Base-by-base conservation (phyloP, 2,888 invertebrate genomes). In the Byasa hedistus region DNA sequence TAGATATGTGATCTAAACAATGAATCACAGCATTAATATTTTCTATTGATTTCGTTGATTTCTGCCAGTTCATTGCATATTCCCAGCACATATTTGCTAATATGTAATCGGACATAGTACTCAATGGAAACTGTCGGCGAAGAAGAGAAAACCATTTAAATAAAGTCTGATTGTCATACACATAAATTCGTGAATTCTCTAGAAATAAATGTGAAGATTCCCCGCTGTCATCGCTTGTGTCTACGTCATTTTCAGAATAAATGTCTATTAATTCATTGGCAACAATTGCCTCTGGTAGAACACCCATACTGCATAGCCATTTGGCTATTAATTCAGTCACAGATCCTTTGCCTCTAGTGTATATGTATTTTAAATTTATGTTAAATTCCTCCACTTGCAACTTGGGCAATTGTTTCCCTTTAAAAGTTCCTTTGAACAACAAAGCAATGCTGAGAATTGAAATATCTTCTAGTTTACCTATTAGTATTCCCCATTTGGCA, bases 81-180 rank as follows among this genome's bases (percentile, higher is more conserved):
- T 98, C 98, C 98, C 98, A 98, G 72, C 95, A 94, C 93, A 98
- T 95, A 81, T 98, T 97, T 19, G 96, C 94, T 60, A 98, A 90
- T 54, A 98, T 88, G 52, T 95, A 94, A 76, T 96, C 95, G 0
- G 95, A 93, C 65, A 95, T 94, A 64, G 98, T 92, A 82, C 98
- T 98, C 73, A 96, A 94, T 0, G 98, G 98, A 81, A 98, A 98
- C 78, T 97, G 96, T 57, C 93, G 92, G 60, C 94, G 94, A 66
- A 97, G 83, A 27, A 95, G 83, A 32, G 93, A 92, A 3, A 96
- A 79, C 79, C 94, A 93, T 71, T 94, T 93, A 65, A 95, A 93
- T 61, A 95, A 91, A 36, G 89, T 89, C 1, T 86, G 82, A 71
- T 91, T 91, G 56, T 88, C 84, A 64, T 89, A 85, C 10, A 91